phyloP scores from a whole-genome alignment of 35 echinoderm and acorn worm genomes.

The Stichopus chloronotus region DNA sequence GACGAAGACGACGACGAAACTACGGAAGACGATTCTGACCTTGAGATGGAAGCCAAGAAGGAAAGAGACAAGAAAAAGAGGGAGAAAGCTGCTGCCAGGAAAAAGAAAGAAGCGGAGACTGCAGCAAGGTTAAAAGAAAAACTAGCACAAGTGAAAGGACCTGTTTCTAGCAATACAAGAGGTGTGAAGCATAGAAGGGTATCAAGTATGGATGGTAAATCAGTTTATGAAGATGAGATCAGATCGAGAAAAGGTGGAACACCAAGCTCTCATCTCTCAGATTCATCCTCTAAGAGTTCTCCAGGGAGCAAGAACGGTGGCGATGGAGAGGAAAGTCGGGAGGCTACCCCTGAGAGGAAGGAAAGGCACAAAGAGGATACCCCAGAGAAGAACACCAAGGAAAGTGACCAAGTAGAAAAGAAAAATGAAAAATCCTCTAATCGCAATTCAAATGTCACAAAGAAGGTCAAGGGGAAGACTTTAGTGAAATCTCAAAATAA shows the following conservation, averaged over 20 bases:
- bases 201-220: constrained; percentile 53
- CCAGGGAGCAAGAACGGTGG: not conserved
- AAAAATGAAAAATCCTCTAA: not conserved
- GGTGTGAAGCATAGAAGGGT: constrained; percentile 46
- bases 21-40: constrained; percentile 39
- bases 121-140: constrained; percentile 47
- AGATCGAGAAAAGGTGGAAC: constrained; percentile 35
- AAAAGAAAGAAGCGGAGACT: constrained; percentile 45
- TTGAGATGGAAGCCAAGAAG: constrained; percentile 46
- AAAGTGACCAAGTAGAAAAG: not conserved
- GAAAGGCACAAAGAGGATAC: not conserved
- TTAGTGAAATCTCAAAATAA: not conserved
- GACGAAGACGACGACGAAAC: constrained; percentile 18
- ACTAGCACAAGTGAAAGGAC: constrained; percentile 43
- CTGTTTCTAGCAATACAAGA: constrained; percentile 54
- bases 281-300: constrained; percentile 10
- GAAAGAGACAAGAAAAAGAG: constrained; percentile 50
- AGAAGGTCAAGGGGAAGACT: constrained; percentile 31
- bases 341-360: constrained; percentile 19
- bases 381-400: not conserved
- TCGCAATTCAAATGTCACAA: not conserved
- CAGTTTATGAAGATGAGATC: constrained; percentile 47
- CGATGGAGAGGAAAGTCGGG: not conserved
- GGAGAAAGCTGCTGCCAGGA: constrained; percentile 34
- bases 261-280: constrained; percentile 26